These are phyloP conservation scores for Carlito syrichta DNA, from an alignment of 2,113 vertebrate species.

Conservation along the genomic window DNA sequence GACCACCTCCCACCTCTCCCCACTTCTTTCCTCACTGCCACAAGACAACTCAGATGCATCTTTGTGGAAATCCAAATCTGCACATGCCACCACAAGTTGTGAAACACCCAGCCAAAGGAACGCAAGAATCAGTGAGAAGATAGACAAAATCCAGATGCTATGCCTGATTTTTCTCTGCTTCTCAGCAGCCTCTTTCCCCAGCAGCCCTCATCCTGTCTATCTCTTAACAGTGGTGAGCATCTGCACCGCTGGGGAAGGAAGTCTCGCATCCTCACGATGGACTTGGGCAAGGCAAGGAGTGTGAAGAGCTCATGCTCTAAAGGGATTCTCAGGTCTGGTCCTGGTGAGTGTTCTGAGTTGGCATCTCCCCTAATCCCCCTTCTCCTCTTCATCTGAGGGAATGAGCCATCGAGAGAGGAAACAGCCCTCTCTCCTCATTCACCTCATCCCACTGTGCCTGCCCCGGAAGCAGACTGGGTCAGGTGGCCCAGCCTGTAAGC, in stretches of 20 bases:
- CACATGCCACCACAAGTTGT: neutral
- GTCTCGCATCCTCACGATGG: neutral
- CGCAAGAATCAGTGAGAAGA: neutral
- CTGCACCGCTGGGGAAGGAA: rapidly evolving
- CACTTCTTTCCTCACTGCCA: too few species aligned
- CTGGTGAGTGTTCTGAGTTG: neutral
- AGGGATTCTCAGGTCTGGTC: neutral
- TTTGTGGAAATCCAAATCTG: neutral
- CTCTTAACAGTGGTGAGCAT: rapidly evolving
- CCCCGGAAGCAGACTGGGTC: neutral
- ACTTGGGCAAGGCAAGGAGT: neutral
- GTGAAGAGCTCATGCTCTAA: neutral
- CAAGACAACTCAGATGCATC: neutral
- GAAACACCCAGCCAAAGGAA: neutral
- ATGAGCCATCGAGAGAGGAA: neutral
- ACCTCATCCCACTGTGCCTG: too few species aligned
- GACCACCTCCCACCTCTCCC: neutral
- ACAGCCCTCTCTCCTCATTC: neutral
- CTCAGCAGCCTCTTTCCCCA: neutral
- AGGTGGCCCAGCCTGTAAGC: too few species aligned
- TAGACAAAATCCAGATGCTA: neutral
- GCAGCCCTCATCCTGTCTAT: neutral
- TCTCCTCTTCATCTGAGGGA: neutral
- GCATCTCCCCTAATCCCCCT: neutral
- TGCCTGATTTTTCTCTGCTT: neutral